Evolutionary conservation across 2,888 invertebrate species (phyloP).

Genomic region (Branchellion lobata): DNA sequence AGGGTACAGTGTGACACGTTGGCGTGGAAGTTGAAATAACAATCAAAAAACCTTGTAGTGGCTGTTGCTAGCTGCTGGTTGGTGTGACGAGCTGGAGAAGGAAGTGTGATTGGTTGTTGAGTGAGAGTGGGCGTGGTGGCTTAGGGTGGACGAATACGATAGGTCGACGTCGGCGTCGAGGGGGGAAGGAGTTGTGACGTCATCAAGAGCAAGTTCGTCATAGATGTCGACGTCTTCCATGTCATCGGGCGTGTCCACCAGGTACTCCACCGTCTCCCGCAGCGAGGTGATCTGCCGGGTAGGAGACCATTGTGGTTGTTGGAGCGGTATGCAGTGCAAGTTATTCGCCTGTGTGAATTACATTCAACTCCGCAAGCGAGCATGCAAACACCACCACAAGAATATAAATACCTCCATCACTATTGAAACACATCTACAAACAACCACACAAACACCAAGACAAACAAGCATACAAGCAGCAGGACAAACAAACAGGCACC

Average conservation of each 20-base stretch:
- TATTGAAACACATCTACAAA: too few species aligned
- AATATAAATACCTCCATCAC: too few species aligned
- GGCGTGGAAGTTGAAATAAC: too few species aligned
- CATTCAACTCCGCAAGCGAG: not conserved
- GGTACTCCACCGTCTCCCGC: conserved; percentile 95
- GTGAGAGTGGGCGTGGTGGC: too few species aligned
- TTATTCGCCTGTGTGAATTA: not conserved
- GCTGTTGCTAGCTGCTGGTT: not conserved
- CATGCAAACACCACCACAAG: too few species aligned
- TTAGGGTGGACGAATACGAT: not conserved
- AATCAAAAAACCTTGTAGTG: conserved; percentile 1
- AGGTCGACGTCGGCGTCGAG: conserved; percentile 44
- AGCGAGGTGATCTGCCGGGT: conserved; percentile 85
- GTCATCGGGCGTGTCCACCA: conserved; percentile 90
- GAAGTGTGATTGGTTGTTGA: conserved; percentile 13
- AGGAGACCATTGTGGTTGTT: not conserved
- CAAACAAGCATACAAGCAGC: too few species aligned
- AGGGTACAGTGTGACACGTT: too few species aligned
- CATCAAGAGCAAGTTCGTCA: conserved; percentile 85
- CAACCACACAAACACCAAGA: too few species aligned
- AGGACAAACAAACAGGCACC: conserved; percentile 65
- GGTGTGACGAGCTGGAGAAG: not conserved
- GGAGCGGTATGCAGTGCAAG: too few species aligned
- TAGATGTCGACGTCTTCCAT: conserved; percentile 87
- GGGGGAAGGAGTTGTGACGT: conserved; percentile 47